Conservation (phyloP, 2,113 vertebrate genomes). For the Rhinolophus sinicus region DNA sequence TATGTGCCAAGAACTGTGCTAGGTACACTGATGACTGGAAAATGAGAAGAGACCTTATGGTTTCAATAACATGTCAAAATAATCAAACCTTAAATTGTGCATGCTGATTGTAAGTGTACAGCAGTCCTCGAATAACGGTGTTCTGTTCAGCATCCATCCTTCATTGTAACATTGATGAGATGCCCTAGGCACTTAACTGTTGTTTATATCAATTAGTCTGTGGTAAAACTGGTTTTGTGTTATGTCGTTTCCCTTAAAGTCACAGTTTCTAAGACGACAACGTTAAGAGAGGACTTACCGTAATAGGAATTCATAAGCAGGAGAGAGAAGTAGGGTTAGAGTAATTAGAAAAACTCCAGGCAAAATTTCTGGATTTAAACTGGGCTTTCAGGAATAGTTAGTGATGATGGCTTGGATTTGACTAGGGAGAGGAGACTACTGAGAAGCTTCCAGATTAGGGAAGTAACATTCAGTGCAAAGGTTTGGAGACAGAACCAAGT, state of each 20-base stretch:
- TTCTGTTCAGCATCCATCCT: not conserved
- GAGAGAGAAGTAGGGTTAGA: not conserved
- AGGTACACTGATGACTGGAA: not conserved
- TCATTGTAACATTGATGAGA: not conserved
- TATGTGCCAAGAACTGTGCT: not conserved
- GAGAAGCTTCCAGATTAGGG: not conserved
- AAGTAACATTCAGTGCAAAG: conserved; percentile 2
- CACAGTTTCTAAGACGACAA: not conserved
- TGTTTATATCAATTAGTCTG: not conserved
- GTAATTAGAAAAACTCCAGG: not conserved
- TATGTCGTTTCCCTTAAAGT: not conserved
- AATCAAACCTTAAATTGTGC: not conserved
- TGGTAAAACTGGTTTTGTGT: not conserved
- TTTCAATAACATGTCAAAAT: conserved; percentile 27
- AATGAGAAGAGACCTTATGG: not conserved
- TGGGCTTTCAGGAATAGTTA: not conserved
- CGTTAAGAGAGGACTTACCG: not conserved
- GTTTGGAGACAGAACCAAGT: not conserved
- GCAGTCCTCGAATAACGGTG: not conserved
- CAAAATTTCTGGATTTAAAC: not conserved
- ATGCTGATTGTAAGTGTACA: not conserved
- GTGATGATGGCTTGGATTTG: not conserved
- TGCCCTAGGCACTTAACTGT: not conserved
- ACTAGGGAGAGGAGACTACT: not conserved
- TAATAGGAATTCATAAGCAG: not conserved